Evolutionary conservation across 2,797 vertebrate species (phyloP), one percentile per base, ranked within the genome.

Genomic region (Rhinophrynus dorsalis): DNA sequence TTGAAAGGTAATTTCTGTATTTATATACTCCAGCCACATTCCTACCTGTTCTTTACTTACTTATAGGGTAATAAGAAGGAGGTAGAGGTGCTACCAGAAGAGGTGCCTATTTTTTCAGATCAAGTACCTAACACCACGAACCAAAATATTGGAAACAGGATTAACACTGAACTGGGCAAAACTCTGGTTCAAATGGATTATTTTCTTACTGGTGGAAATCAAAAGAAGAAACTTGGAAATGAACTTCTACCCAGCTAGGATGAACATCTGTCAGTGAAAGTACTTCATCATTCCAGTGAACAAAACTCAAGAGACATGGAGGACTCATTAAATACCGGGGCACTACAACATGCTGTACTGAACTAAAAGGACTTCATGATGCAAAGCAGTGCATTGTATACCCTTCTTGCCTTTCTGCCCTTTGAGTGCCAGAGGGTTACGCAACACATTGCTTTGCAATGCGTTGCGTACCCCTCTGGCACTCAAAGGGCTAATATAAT

Each of bases 111-210:
- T 72, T 92, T 90, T 75, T 93, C 89, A 0, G 84, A 89, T 10
- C 77, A 68, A 0, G 30, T 90, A 60, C 92, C 93, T 68, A 92
- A 79, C 68, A 93, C 88, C 0, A 77, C 73, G 7, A 94, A 85
- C 81, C 86, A 84, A 70, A 78, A 44, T 1, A 82, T 86, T 26
- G 91, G 91, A 54, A 95, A 89, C 75, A 83, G 89, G 42, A 50
- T 92, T 72, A 84, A 85, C 73, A 92, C 85, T 0, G 82, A 92
- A 0, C 78, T 90, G 70, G 92, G 92, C 6, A 86, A 74, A 47
- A 81, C 86, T 27, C 75, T 95, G 78, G 64, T 86, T 38, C 74
- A 79, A 56, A 82, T 92, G 85, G 93, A 95, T 83, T 87, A 80
- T 54, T 63, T 89, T 73, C 75, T 90, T 15, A 76, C 78, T 12